Evolutionary conservation across 2,888 invertebrate genomes (phyloP).

Genomic region (Adela reaumurella): DNA sequence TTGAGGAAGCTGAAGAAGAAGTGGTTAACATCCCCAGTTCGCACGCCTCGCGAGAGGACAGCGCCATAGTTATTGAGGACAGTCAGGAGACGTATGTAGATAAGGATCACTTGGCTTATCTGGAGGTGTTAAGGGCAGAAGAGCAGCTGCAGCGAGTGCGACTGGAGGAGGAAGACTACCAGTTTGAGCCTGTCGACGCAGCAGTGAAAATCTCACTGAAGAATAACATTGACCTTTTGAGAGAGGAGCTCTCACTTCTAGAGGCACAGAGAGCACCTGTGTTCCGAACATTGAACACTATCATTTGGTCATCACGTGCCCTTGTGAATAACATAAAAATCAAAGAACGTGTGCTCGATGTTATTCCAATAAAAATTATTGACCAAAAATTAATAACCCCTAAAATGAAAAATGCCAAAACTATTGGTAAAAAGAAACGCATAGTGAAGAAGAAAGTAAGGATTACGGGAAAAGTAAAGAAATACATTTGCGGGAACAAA

Average conservation of each 20-base stretch:
- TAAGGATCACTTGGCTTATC: constrained; percentile 34
- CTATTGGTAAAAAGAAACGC: not conserved
- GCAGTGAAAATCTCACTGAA: not conserved
- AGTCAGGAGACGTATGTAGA: constrained; percentile 23
- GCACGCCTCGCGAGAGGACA: no score
- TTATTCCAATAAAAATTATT: no score
- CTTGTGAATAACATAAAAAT: not conserved
- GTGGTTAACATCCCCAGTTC: no score
- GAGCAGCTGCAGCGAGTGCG: constrained; percentile 8
- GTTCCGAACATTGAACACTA: not conserved
- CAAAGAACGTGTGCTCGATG: no score
- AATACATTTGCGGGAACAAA: not conserved
- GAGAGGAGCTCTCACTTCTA: not conserved
- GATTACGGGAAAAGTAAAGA: not conserved
- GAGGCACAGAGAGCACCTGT: not conserved
- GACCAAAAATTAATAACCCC: no score
- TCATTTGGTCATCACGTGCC: not conserved
- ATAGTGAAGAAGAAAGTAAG: not conserved
- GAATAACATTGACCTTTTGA: not conserved
- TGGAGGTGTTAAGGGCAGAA: constrained; percentile 28
- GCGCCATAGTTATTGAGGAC: constrained; percentile 25
- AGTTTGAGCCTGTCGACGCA: not conserved
- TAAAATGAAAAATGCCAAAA: not conserved
- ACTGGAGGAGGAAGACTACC: not conserved
- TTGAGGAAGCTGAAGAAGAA: no score